phyloP scores from a whole-genome alignment of 2,113 vertebrate species.

The Leptodactylus fuscus region DNA sequence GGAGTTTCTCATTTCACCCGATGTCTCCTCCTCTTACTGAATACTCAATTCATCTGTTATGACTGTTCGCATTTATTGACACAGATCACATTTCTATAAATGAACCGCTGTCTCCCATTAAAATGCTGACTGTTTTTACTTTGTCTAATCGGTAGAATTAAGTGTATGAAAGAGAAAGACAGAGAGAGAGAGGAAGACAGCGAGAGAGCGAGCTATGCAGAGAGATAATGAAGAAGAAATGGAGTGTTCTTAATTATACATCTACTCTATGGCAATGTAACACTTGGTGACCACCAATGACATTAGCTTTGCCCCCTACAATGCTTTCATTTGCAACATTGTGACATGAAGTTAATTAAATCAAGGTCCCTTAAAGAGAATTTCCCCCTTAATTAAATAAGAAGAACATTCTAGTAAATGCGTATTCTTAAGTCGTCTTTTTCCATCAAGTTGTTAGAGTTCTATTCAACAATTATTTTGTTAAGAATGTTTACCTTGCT shows the following conservation, averaged over 20 bases:
- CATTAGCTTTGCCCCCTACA: neutral
- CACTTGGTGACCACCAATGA: neutral
- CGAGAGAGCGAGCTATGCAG: neutral
- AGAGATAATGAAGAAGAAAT: slow-evolving; percentile 2
- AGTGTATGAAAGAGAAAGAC: neutral
- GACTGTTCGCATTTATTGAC: slow-evolving; percentile 56
- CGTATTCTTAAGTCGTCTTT: neutral
- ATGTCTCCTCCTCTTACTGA: slow-evolving; percentile 55
- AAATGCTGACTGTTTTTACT: slow-evolving; percentile 53
- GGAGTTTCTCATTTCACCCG: slow-evolving; percentile 57
- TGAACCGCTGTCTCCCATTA: slow-evolving; percentile 59
- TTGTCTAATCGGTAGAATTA: slow-evolving; percentile 38
- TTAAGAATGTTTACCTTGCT: neutral
- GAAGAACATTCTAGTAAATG: neutral
- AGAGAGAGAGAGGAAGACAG: neutral
- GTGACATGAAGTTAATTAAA: neutral
- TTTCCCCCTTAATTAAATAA: neutral
- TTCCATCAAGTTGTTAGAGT: neutral
- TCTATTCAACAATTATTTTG: neutral
- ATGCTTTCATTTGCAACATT: neutral
- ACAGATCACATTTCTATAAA: slow-evolving; percentile 57
- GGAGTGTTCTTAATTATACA: neutral
- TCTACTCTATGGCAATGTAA: neutral
- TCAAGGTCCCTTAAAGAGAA: neutral
- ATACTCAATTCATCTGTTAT: slow-evolving; percentile 56